Conservation (phyloP, 2,888 invertebrate genomes). For the Leuctra nigra region DNA sequence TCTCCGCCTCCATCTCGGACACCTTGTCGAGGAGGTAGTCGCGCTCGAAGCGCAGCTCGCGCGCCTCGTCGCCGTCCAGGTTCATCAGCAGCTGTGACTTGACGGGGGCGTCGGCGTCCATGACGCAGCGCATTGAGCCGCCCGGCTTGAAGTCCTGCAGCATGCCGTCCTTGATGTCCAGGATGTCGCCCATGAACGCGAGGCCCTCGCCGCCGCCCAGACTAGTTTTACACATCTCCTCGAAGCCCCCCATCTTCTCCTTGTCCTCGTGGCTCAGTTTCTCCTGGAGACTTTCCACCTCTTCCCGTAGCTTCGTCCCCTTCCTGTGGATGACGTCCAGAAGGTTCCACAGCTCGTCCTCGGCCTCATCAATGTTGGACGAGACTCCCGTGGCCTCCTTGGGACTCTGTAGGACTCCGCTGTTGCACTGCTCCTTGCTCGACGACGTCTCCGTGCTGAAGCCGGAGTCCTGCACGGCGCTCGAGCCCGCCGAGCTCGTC, state of each 20-base stretch:
- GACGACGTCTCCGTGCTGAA: constrained; percentile 86
- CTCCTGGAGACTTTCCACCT: constrained; percentile 40
- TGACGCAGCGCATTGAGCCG: constrained; percentile 10
- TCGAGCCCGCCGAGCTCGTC: constrained; percentile 44
- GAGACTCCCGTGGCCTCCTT: constrained; percentile 9
- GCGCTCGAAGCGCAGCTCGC: constrained; percentile 61
- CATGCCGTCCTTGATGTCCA: constrained; percentile 2
- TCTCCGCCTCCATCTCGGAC: constrained; percentile 69
- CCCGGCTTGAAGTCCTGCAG: background rate
- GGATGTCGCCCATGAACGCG: background rate
- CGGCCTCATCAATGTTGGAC: constrained; percentile 45
- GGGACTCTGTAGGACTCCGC: constrained; percentile 32
- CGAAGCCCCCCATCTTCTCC: constrained; percentile 33
- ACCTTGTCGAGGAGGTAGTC: constrained; percentile 67
- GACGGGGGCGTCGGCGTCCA: background rate
- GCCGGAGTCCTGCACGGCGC: constrained; percentile 73
- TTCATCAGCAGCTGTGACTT: constrained; percentile 2
- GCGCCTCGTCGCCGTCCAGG: constrained; percentile 46
- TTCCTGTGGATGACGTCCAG: constrained; percentile 81
- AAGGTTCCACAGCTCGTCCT: constrained; percentile 79
- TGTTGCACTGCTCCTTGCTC: constrained; percentile 68
- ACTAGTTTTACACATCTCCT: constrained; percentile 4
- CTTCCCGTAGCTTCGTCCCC: constrained; percentile 51
- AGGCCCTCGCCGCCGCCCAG: constrained; percentile 11
- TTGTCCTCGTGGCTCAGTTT: constrained; percentile 51